A percentile compares a stretch with the other conserved stretches of the same genome.
Evolutionary conservation across 2,888 invertebrate species (phyloP).

Genomic region (Lutraria lutraria): DNA sequence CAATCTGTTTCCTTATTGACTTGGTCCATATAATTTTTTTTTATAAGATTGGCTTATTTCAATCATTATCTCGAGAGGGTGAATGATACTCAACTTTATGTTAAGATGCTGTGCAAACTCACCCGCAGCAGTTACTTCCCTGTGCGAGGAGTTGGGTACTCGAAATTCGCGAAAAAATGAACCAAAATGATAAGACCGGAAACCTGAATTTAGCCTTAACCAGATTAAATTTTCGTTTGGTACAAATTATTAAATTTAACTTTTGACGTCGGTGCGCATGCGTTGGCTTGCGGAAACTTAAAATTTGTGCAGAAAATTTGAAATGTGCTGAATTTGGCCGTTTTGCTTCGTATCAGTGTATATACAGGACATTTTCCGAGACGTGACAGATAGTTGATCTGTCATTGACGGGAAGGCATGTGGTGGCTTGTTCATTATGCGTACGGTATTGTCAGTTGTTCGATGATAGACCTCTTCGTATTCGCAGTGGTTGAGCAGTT

Average conservation of each 20-base stretch:
- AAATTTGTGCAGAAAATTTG: slow-evolving; percentile 6
- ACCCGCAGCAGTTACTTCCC: too few species aligned
- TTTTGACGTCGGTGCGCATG: background rate
- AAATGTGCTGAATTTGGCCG: background rate
- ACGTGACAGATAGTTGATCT: background rate
- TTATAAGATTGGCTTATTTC: too few species aligned
- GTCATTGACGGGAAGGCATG: slow-evolving; percentile 49
- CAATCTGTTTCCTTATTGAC: too few species aligned
- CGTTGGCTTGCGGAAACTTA: slow-evolving; percentile 33
- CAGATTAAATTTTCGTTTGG: background rate
- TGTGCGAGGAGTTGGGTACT: too few species aligned
- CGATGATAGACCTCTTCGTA: slow-evolving; percentile 76
- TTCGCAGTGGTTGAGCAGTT: slow-evolving; percentile 80
- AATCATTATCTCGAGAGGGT: too few species aligned
- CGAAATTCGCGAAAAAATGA: too few species aligned
- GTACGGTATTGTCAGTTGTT: slow-evolving; percentile 68
- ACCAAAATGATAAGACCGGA: background rate
- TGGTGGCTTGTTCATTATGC: slow-evolving; percentile 63
- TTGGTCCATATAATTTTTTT: too few species aligned
- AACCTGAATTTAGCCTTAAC: background rate
- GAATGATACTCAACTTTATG: too few species aligned
- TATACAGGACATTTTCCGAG: background rate
- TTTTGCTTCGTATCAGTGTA: background rate
- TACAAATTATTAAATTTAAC: background rate
- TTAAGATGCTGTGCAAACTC: too few species aligned